Percentiles rank a stretch among this genome's conserved stretches.
Evolutionary conservation across 2,888 invertebrate genomes (phyloP).

Genomic region (Drosophila limbata): DNA sequence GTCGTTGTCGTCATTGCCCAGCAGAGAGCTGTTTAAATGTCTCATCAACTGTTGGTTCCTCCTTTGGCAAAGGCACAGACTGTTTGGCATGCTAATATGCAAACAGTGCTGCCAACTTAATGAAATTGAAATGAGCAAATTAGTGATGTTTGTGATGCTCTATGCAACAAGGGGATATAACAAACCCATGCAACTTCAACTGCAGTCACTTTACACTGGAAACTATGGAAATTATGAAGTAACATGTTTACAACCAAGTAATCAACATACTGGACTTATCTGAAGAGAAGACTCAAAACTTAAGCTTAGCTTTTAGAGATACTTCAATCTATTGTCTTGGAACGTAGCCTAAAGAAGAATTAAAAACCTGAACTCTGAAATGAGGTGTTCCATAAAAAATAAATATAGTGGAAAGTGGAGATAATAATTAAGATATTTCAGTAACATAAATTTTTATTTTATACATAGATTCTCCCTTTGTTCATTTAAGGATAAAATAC

Average conservation of each 20-base stretch:
- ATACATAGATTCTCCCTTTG: neutral
- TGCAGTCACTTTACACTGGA: neutral
- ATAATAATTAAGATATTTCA: no score
- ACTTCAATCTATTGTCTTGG: neutral
- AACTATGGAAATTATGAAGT: neutral
- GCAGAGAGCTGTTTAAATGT: conserved; percentile 73
- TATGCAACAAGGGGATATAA: conserved; percentile 11
- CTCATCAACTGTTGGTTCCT: conserved; percentile 57
- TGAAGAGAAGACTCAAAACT: neutral
- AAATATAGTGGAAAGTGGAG: no score
- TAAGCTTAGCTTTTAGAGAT: neutral
- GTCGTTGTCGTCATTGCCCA: conserved; percentile 46
- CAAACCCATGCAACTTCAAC: neutral
- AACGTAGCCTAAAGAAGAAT: neutral
- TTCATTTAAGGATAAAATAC: no score
- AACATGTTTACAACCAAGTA: neutral
- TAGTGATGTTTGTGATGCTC: conserved; percentile 53
- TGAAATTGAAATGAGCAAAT: conserved; percentile 80
- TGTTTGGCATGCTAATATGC: conserved; percentile 78
- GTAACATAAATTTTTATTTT: neutral
- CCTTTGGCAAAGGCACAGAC: conserved; percentile 25
- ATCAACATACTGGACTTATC: neutral
- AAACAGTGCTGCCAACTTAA: conserved; percentile 78
- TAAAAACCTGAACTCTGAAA: neutral
- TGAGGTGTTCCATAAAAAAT: no score